Evolutionary conservation across 2,797 vertebrate species (phyloP), one percentile per base, ranked within the genome.

Genomic region (Tadarida brasiliensis): DNA sequence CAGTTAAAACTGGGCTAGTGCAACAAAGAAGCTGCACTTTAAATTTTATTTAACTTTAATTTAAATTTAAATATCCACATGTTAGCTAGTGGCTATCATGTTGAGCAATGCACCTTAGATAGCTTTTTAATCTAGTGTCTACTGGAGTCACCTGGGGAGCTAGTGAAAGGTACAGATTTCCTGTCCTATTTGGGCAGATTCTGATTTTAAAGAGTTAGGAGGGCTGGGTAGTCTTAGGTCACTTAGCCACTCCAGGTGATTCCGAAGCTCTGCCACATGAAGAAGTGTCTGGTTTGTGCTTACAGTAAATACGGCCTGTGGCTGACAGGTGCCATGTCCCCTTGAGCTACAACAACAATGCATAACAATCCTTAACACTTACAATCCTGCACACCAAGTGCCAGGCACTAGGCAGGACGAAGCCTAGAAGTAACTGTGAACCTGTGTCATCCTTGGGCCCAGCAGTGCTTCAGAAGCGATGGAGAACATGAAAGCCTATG

Each of bases 31-130:
- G 76, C 11, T 65, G 39, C 85, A 71, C 77, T 86, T 81, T 51
- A 73, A 90, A 63, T 90, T 87, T 56, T 63, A 70, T 57, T 94
- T 67, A 11, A 84, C n/a, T 87, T 35, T n/a, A 87, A 12, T 65
- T 77, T 67, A 84, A 77, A 51, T 49, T 39, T 51, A 39, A 61
- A 70, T 26, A 77, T 7, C 74, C 20, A 65, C 7, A 73, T 35
- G 24, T 87, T 65, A 57, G 47, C 61, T 44, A 57, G 19, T n/a
- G 44, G 56, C 15, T 61, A 77, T 39, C 11, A 49, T 54, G 44
- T 16, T 63, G 71, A 54, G 28, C 35, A 89, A 39, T 26, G n/a
- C 11, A n/a, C 19, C 26, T 76, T 44, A 81, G 26, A 26, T 51
- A 70, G 33, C 84, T 28, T 65, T 73, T 73, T 5, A 81, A 65